A percentile compares a stretch with the other conserved stretches of the same genome.
Conservation (phyloP, 2,113 vertebrate species). For the Mionectes macconnelli region DNA sequence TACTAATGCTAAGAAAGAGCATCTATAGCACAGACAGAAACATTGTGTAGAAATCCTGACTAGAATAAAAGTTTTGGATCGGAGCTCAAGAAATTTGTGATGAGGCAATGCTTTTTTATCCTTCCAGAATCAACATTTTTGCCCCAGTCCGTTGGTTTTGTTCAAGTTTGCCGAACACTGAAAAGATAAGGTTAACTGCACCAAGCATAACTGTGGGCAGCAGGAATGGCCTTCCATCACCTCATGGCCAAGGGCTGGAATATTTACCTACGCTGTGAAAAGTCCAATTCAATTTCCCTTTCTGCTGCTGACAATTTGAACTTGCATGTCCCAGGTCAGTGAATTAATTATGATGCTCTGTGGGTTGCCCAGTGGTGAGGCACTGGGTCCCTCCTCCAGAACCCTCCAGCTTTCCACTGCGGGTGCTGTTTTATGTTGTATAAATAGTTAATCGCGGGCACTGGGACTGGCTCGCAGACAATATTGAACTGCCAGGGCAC, state of each 20-base stretch:
- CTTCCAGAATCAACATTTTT: neutral
- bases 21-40: neutral
- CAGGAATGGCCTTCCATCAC: neutral
- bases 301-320: neutral
- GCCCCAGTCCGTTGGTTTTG: neutral
- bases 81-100: neutral
- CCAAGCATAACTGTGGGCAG: rapidly evolving
- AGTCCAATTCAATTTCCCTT: neutral
- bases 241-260: neutral
- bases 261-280: neutral
- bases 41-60: neutral
- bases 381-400: rapidly evolving
- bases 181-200: neutral
- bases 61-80: neutral
- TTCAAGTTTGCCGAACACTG: neutral
- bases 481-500: neutral
- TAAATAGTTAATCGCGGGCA: rapidly evolving
- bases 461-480: rapidly evolving
- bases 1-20: neutral
- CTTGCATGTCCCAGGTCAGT: neutral
- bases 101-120: rapidly evolving
- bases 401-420: rapidly evolving
- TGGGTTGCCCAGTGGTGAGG: neutral
- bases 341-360: neutral
- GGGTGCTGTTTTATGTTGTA: neutral